Evolutionary conservation across 2,113 vertebrate species (phyloP).

Genomic region (Perognathus longimembris): DNA sequence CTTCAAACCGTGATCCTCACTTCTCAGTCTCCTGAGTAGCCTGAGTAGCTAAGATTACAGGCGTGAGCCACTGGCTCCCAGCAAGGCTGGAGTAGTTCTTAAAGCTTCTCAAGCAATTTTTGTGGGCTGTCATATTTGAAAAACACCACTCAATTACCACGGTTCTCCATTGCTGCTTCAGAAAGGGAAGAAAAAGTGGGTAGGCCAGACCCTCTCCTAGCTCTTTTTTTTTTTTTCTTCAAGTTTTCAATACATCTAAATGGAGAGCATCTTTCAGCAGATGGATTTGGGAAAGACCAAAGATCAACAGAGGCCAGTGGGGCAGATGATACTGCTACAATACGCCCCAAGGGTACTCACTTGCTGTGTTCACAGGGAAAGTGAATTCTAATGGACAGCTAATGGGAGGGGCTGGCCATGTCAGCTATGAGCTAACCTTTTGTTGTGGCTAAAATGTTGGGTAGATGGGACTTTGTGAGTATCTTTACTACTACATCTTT

Average conservation of each 20-base stretch:
- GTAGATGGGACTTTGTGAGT: not conserved
- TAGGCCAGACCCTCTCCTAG: not conserved
- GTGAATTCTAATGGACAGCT: not conserved
- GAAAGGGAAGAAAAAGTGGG: conserved; percentile 1
- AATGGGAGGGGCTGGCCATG: not conserved
- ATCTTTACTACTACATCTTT: not conserved
- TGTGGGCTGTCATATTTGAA: not conserved
- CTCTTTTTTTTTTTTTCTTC: not conserved
- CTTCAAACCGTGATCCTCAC: too few species aligned
- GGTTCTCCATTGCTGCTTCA: not conserved
- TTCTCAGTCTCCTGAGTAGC: too few species aligned
- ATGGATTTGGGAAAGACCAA: conserved; percentile 41
- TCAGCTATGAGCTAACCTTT: not conserved
- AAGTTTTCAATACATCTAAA: conserved; percentile 21
- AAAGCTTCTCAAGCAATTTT: not conserved
- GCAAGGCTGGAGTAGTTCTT: not conserved
- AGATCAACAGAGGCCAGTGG: not conserved
- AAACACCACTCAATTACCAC: not conserved
- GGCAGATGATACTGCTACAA: not conserved
- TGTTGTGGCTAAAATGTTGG: not conserved
- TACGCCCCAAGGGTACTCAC: not conserved
- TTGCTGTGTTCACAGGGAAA: conserved; percentile 14
- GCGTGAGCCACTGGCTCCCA: too few species aligned
- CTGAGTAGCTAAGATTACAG: too few species aligned
- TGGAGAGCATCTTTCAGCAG: conserved; percentile 25